phyloP scores from a whole-genome alignment of 2,113 vertebrate genomes.

The Laterallus jamaicensis region DNA sequence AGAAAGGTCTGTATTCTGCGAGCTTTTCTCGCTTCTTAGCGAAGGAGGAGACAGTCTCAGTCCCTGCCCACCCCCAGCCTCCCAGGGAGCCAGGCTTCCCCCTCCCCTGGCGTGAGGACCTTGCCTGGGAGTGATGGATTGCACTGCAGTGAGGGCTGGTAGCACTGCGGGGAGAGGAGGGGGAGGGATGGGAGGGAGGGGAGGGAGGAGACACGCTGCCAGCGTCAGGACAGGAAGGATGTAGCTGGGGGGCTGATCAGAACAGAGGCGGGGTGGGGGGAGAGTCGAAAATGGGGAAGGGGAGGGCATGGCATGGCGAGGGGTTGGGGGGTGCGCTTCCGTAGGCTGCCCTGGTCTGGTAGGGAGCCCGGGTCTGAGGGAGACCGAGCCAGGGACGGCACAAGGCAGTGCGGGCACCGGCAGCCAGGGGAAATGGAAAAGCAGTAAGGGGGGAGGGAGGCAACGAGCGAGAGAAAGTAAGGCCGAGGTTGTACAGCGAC shows the following conservation, averaged over 20 bases:
- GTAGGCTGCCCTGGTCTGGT: too few species aligned
- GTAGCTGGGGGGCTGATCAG: background rate
- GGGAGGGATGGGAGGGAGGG: constrained; percentile 28
- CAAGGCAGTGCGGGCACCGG: background rate
- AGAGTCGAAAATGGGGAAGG: background rate
- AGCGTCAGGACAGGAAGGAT: constrained; percentile 54
- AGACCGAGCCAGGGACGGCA: background rate
- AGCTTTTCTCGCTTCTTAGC: background rate
- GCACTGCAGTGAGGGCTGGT: constrained; percentile 64
- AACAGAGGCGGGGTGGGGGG: background rate
- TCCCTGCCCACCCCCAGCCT: background rate
- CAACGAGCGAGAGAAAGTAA: background rate
- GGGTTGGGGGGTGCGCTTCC: background rate
- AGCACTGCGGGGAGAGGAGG: constrained; percentile 55
- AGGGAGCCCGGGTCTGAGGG: background rate
- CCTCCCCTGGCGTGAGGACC: constrained; percentile 7
- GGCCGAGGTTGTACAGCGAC: background rate
- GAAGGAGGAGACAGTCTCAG: background rate
- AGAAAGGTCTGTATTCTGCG: background rate
- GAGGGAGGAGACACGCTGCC: constrained; percentile 31
- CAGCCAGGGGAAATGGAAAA: background rate
- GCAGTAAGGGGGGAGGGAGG: background rate
- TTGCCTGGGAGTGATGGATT: constrained; percentile 68
- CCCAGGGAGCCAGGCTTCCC: background rate
- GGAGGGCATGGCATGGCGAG: background rate